Base-by-base conservation (phyloP, 2,113 vertebrate species). In the Aspidoscelis tigris region DNA sequence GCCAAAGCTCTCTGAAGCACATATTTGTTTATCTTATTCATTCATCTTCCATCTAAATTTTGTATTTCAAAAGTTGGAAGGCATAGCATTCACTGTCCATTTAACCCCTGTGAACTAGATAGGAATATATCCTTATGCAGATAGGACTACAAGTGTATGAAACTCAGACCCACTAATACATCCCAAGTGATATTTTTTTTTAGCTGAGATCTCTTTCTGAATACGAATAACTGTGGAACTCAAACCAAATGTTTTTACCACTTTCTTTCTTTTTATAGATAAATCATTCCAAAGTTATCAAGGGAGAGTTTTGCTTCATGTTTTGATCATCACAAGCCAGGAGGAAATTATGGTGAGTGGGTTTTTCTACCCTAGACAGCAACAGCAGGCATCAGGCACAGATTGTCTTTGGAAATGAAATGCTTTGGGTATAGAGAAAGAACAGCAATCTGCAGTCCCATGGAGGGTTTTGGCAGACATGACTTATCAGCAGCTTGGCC, bases 401-500 rank as follows among this genome's bases (percentile, higher is more conserved):
- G 73, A 53, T 68, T 89, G 84, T 90, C 72, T 87, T 80, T 90
- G 84, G 44, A 44, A 82, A 74, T 26, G 72, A 88, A 85, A 90
- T 90, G 75, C 84, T 93, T 69, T 86, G 1, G 1, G 78, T 90
- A 85, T 91, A 83, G 87, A 85, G 91, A 88, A 44, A 90, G 88
- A 93, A 88, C n/a, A 90, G 89, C 87, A 91, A 92, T 90, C 82
- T 89, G 83, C 55, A 64, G 74, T 82, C 80, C 47, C 86, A 84
- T 76, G 22, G 78, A 61, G 18, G 41, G 43, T 82, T 70, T 91
- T 91, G 90, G 89, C 89, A 94, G 80, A 71, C 80, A n/a, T 82
- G 83, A 71, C 82, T 89, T 90, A 91, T 80, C 86, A 75, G 50
- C 84, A 87, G 33, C 85, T 68, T 86, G 87, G n/a, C 83, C 58